These are phyloP conservation scores for Machimus rusticus DNA, from an alignment of 2,888 invertebrate species.

Conservation along the genomic window DNA sequence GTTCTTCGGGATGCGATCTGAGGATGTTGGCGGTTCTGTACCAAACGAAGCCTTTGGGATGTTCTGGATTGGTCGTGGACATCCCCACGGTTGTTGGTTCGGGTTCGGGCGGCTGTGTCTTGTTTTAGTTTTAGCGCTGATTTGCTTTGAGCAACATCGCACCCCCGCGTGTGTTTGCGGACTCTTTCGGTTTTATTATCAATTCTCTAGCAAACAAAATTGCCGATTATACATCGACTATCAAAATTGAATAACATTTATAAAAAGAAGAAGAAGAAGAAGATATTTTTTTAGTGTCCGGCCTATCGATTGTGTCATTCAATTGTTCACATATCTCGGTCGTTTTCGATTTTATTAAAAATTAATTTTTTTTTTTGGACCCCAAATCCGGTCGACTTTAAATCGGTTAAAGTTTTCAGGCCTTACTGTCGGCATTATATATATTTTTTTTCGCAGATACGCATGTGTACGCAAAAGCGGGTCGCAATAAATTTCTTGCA, in stretches of 20 bases:
- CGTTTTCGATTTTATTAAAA: not conserved
- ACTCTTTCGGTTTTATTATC: slow-evolving; percentile 35
- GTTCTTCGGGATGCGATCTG: slow-evolving; percentile 6
- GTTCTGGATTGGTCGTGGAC: slow-evolving; percentile 36
- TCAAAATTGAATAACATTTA: not conserved
- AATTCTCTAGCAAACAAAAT: slow-evolving; percentile 15
- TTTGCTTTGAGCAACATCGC: slow-evolving; percentile 51
- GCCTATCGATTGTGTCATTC: not conserved
- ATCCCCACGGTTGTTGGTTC: slow-evolving; percentile 32
- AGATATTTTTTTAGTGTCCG: not conserved
- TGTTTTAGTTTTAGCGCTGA: slow-evolving; percentile 50
- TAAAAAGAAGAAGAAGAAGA: not conserved
- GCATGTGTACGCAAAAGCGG: slow-evolving; percentile 28
- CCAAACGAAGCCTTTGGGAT: slow-evolving; percentile 28
- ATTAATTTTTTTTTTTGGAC: not conserved
- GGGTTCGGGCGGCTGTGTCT: not conserved
- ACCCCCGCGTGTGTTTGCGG: slow-evolving; percentile 20
- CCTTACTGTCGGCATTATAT: not conserved
- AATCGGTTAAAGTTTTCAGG: slow-evolving; percentile 2
- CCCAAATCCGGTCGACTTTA: not conserved
- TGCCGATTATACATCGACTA: not conserved
- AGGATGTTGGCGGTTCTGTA: slow-evolving; percentile 22
- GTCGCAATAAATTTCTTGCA: slow-evolving; percentile 29
- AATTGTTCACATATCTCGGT: not conserved
- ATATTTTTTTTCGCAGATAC: not conserved